Evolutionary conservation across 2,113 vertebrate genomes (phyloP).

Genomic region (Enhydra lutris): DNA sequence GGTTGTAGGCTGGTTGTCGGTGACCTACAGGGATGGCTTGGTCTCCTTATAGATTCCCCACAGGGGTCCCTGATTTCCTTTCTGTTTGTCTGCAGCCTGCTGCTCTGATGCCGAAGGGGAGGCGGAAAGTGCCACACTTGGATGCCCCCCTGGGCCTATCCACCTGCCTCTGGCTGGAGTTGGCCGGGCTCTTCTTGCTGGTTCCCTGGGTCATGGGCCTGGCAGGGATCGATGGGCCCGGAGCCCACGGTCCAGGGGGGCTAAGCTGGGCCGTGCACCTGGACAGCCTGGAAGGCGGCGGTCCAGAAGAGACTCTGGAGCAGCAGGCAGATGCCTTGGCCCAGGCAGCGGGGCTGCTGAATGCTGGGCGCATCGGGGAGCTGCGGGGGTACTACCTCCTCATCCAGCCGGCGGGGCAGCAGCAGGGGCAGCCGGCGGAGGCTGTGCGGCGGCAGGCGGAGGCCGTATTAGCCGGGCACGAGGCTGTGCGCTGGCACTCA

Average conservation of each 20-base stretch:
- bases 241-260: not conserved
- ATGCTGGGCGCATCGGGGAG: slow-evolving; percentile 93
- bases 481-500: slow-evolving; percentile 91
- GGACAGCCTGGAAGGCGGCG: slow-evolving; percentile 52
- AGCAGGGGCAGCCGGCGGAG: rapidly evolving
- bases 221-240: not conserved
- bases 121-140: slow-evolving; percentile 73
- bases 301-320: slow-evolving; percentile 73
- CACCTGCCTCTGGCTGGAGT: slow-evolving; percentile 76
- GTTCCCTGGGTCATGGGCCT: slow-evolving; percentile 28
- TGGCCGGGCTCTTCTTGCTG: slow-evolving; percentile 67
- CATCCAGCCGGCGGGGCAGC: not conserved
- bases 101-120: slow-evolving; percentile 83
- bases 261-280: slow-evolving; percentile 92
- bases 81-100: slow-evolving; percentile 64
- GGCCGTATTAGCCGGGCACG: slow-evolving; percentile 84
- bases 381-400: slow-evolving; percentile 93
- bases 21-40: too few relatives aligned
- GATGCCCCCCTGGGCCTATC: slow-evolving; percentile 75
- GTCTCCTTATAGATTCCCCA: not conserved
- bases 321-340: slow-evolving; percentile 87
- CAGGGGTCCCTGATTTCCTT: not conserved
- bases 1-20: not conserved
- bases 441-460: slow-evolving; percentile 72
- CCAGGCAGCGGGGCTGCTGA: slow-evolving; percentile 86